Evolutionary conservation across 2,797 vertebrate species (phyloP), one percentile per base, ranked within the genome.

Genomic region (Gallinago solitaria): DNA sequence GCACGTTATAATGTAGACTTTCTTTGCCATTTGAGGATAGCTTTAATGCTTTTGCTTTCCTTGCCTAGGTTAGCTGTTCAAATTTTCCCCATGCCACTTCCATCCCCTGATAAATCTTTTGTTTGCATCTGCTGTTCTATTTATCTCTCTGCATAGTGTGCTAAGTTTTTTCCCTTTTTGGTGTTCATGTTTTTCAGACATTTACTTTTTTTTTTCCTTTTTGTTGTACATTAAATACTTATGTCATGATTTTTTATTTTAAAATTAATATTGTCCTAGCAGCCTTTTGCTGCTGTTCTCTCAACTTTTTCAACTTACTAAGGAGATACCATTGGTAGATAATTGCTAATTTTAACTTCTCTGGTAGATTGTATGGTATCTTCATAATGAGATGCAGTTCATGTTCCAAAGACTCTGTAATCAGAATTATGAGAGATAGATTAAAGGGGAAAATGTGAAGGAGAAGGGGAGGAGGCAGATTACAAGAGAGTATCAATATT

Each of bases 151-250:
- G 15, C 24, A 12, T 65, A 82, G 9, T 33, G 68, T 32, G 9
- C 41, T 77, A 39, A 90, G 21, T 56, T 54, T 77, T 91, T 56
- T 35, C 5, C 4, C 4, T 68, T 70, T 70, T 73, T 78, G 23
- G 15, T 83, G 7, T 82, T 86, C 57, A 19, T 48, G 33, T 0
- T 35, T 65, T 92, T 87, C 50, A 79, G 53, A 21, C 6, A 41
- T 71, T 78, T 43, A 3, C 6, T 5, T 51, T 16, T 3, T 16
- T 3, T 15, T 9, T 3, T 1, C 2, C 17, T 19, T 13, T 39
- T 33, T 48, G 13, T 56, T 78, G 11, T 53, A 30, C 5, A 19
- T 64, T 41, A 63, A n/a, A 33, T 63, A 51, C 2, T 18, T 3
- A 11, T 32, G 8, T 53, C 28, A 56, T 50, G 8, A 8, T 32